Evolutionary conservation across 2,888 invertebrate genomes (phyloP), one percentile per base, ranked within the genome.

Genomic region (Neuroscelio doddi): DNA sequence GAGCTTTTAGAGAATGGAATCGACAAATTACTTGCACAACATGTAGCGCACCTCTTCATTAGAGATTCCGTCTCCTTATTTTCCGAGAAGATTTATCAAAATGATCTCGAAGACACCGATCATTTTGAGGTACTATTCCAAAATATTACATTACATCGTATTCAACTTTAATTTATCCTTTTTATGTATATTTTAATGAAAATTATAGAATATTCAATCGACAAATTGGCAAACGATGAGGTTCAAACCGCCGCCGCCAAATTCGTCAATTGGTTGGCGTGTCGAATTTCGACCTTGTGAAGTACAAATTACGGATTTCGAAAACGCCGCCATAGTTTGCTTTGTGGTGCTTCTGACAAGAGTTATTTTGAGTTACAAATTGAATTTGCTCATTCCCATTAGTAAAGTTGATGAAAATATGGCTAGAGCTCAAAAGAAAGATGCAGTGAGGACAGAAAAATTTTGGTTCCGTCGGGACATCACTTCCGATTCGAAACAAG

Each of bases 211-310:
- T 83, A 97, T 98, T 73, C 98, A 98, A 83, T 98, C 98, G 0
- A 98, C 98, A 21, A 98, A 98, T 87, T 98, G 98, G 98, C 98
- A 98, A 86, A 97, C 97, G 26, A 97, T 98, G 97, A 89, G 97
- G 32, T 99, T 99, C 87, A 99, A 99, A 86, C 98, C 98, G 24
- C 98, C 98, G 36, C 97, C 97, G 16, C 95, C 97, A 0, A 92
- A 96, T 83, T 95, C 96, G 5, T 89, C 94, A 45, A 99, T 99
- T 78, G 99, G 99, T 29, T 99, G 99, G 99, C 90, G 99, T 71
- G 99, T 99, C 0, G 99, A 99, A 87, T 99, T 99, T 87, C 91
- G 99, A 21, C 98, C 99, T 34, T 98, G 98, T 84, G 97, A 97
- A 86, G 94, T 96, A 14, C 99, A 99, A 86, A 90, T 99, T 73